Evolutionary conservation across 2,888 invertebrate genomes (phyloP), one percentile per base, ranked within the genome.

Genomic region (Limnephilus auricula): DNA sequence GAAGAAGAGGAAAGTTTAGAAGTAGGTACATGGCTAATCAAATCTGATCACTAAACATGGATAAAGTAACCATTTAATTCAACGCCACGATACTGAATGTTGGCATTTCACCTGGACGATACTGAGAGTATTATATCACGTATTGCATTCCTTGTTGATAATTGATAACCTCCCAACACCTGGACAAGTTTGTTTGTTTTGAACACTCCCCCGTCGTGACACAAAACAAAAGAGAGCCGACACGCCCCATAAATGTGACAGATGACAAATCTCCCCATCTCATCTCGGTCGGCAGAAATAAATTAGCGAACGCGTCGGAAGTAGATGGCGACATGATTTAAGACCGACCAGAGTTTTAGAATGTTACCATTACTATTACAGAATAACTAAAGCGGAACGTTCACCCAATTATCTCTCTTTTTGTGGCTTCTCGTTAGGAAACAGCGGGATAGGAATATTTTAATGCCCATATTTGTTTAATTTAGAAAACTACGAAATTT

Each of bases 211-310:
- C 6, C 65, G 4, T 32, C 15, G 30, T 31, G 80, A 32, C 80
- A 18, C 31, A 65, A 65, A 65, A 65, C 65, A 65, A 65, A 65
- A 25, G 65, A 6, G 25, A 85, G 30, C 25, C 82, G 45, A n/a
- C 85, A 84, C 90, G 90, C 79, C 30, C 90, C 90, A 78, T 84
- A 84, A 15, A 84, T n/a, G 18, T 90, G 90, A 90, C 83, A 84
- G 65, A 90, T 90, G 30, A 65, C 9, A 65, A 65, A 65, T 65
- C 25, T n/a, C 25, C 65, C 9, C 65, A 65, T 50, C 50, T 50
- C 79, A n/a, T 65, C 85, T 83, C 65, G n/a, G n/a, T 83, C 40
- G 30, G 37, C 37, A 78, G 18, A 83, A 45, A 89, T 34, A 45
- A 82, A 89, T 89, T 89, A 89, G 82, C 89, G 31, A 32, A 32